phyloP scores from a whole-genome alignment of 2,113 vertebrate genomes.

The Peromyscus californicus region DNA sequence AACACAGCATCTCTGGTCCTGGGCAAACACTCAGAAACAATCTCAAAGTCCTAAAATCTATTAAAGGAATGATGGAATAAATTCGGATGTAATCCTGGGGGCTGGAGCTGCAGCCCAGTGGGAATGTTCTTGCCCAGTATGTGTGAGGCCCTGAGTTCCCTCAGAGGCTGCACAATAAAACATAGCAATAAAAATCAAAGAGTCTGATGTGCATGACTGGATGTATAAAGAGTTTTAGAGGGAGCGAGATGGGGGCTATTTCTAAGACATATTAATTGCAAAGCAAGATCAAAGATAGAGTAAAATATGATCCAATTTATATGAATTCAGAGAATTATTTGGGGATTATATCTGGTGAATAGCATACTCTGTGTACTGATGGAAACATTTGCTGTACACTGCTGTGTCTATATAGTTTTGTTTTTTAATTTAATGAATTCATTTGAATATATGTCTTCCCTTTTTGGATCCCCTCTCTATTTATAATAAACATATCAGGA shows the following conservation, averaged over 20 bases:
- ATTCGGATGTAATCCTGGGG: not conserved
- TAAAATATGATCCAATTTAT: not conserved
- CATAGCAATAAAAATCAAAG: not conserved
- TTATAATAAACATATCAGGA: not conserved
- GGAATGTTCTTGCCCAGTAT: not conserved
- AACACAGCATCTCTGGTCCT: not conserved
- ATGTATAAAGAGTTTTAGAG: not conserved
- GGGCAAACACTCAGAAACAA: not conserved
- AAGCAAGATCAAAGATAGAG: not conserved
- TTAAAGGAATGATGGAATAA: not conserved
- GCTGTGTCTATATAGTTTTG: not conserved
- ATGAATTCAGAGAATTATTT: not conserved
- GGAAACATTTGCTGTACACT: not conserved
- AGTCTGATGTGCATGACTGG: not conserved
- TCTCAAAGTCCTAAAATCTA: not conserved
- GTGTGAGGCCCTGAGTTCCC: not conserved
- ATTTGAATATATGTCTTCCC: not conserved
- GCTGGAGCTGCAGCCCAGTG: not conserved
- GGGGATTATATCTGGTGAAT: not conserved
- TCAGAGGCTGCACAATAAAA: not conserved
- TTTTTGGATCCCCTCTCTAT: not conserved
- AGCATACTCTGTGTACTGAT: not conserved
- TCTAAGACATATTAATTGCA: not conserved
- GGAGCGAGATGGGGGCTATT: not conserved
- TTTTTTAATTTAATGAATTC: not conserved